These are phyloP conservation scores for Bellardia pandia DNA, from an alignment of 2,888 invertebrate species.

Conservation along the genomic window DNA sequence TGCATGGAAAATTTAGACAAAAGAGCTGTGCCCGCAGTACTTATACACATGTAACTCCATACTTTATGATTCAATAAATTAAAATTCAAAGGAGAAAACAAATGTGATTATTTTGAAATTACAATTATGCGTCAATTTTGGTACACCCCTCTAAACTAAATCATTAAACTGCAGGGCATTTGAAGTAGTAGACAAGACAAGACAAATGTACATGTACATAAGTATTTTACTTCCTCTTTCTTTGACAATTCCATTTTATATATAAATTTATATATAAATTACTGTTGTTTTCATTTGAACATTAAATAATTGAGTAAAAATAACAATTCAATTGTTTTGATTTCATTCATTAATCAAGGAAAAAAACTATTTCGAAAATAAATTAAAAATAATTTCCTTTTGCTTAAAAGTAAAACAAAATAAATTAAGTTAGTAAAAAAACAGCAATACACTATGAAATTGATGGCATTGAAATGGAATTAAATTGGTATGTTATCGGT, in stretches of 20 bases:
- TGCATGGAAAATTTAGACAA: too few relatives aligned
- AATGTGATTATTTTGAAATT: too few relatives aligned
- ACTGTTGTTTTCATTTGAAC: not conserved
- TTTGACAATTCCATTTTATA: not conserved
- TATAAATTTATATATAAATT: not conserved
- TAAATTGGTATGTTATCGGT: not conserved
- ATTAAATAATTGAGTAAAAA: conserved; percentile 25
- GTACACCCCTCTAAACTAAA: too few relatives aligned
- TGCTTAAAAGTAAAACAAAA: not conserved
- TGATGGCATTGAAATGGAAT: not conserved
- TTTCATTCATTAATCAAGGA: conserved; percentile 31
- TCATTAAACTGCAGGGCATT: too few relatives aligned
- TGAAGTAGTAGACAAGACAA: too few relatives aligned
- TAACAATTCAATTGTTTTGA: conserved; percentile 20
- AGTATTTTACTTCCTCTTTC: not conserved
- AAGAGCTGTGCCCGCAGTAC: too few relatives aligned
- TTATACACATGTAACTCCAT: too few relatives aligned
- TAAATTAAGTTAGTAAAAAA: conserved; percentile 4
- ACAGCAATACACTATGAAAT: not conserved
- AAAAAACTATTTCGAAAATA: conserved; percentile 28
- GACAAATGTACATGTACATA: too few relatives aligned
- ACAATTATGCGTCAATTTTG: too few relatives aligned
- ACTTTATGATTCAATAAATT: too few relatives aligned
- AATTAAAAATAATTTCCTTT: conserved; percentile 7
- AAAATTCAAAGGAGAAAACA: too few relatives aligned